Base-by-base conservation (phyloP, 2,888 invertebrate species). In the Cylindroiulus punctatus region DNA sequence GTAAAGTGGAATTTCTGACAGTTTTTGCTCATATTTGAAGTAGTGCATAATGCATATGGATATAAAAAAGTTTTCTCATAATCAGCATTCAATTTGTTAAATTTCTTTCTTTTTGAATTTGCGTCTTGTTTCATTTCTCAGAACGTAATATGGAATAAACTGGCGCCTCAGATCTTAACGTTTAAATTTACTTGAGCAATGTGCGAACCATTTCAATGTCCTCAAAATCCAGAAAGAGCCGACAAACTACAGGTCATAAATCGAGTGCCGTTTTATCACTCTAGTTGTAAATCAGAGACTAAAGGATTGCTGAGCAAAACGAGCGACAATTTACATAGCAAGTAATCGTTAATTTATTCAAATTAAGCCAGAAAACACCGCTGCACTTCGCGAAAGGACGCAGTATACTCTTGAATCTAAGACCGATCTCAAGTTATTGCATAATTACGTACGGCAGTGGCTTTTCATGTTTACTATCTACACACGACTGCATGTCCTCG, bases 301-400 rank as follows among this genome's bases (percentile, higher is more conserved):
- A 76, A 76, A 76, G 76, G 76, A 76, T 76, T 76, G 76, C 76
- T 8, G 0, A 30, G 30, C 76, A 30, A 76, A 26, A 76, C 76
- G 76, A 76, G 76, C 76, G 14, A 76, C 76, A 76, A 76, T 76
- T 76, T 76, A 26, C 76, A 76, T 76, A 76, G 26, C 30, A 76
- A 76, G 30, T 76, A 76, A 76, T 76, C 76, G 30, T 30, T 76
- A 76, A 76, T 76, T 76, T 76, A 76, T 76, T 76, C 76, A 76
- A 76, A 76, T 76, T 76, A 76, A 26, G 26, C 76, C 76, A 76
- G 76, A 10, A 76, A 30, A 76, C 76, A 30, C 12, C 12, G 22
- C 65, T 65, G 65, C 26, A 1, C 26, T n/a, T 7, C n/a, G 30
- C 8, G 26, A 12, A 22, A 57, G 22, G n/a, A 76, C 12, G 76